Base-by-base conservation (phyloP, 2,113 vertebrate genomes). In the Saccopteryx bilineata region DNA sequence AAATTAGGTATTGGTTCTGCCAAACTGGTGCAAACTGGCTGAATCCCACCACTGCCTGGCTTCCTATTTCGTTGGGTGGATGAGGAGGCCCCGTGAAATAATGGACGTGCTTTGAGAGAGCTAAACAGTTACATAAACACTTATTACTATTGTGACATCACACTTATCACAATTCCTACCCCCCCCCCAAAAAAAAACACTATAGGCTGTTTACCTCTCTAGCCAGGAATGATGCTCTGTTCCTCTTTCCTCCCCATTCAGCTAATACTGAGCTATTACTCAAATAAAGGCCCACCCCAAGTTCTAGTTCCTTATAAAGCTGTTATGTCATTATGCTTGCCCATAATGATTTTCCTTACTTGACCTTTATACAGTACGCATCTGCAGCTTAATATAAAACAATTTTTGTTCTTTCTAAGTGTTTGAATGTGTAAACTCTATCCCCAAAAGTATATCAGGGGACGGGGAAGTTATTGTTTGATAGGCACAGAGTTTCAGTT, bases 271-370 rank as follows among this genome's bases (percentile, higher is more conserved):
- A 83, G 39, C 80, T 93, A 76, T 17, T 91, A 78, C n/a, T 79
- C 48, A 69, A 83, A 90, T 10, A 74, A 39, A 74, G 56, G 21
- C 31, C n/a, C 24, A 50, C 21, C 9, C 58, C 52, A 58, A 85
- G 26, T 19, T 60, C 88, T 54, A 24, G 33, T 56, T 5, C 26
- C 26, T 66, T 19, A 56, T 9, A 76, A 94, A 89, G 61, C 4
- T 23, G 33, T 31, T 58, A 56, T n/a, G 33, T n/a, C 56, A 31
- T 75, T 54, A 65, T 76, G 66, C 68, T 80, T 24, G 81, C 48
- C 54, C 87, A 86, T 13, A 9, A 18, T 14, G 39, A 69, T 58
- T 93, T 86, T 81, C 87, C 87, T 91, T 23, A 76, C 60, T 95
- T 26, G 39, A 88, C 76, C 21, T 96, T 90, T 75, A 82, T 39